phyloP scores from a whole-genome alignment of 2,888 invertebrate genomes.

The Callinectes sapidus region DNA sequence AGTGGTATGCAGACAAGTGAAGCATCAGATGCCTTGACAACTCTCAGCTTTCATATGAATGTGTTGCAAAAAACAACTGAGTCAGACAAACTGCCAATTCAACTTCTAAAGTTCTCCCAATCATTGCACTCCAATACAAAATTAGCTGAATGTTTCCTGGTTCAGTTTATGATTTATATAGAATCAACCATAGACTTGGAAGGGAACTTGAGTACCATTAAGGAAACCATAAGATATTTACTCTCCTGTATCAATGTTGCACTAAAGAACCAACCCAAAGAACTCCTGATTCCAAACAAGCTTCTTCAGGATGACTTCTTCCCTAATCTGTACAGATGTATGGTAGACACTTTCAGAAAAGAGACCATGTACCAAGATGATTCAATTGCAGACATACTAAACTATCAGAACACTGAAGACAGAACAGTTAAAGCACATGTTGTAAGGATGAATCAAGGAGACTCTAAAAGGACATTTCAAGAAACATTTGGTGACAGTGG shows the following conservation, averaged over 20 bases:
- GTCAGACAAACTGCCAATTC: background rate
- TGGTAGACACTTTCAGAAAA: background rate
- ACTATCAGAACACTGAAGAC: background rate
- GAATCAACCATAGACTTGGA: constrained; percentile 51
- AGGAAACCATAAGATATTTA: constrained; percentile 34
- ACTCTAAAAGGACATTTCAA: constrained; percentile 55
- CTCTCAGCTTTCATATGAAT: constrained; percentile 6
- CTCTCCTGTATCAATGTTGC: constrained; percentile 33
- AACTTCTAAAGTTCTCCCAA: constrained; percentile 6
- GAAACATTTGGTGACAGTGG: constrained; percentile 56
- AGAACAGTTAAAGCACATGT: constrained; percentile 54
- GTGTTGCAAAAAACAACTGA: background rate
- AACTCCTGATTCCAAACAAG: background rate
- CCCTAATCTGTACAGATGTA: constrained; percentile 32
- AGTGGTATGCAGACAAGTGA: background rate
- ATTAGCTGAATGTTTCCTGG: constrained; percentile 38
- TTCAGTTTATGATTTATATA: constrained; percentile 43
- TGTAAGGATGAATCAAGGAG: constrained; percentile 48
- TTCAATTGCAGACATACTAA: constrained; percentile 22
- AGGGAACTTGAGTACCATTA: constrained; percentile 6
- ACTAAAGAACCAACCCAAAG: background rate
- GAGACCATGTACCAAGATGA: constrained; percentile 38
- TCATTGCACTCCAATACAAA: constrained; percentile 12
- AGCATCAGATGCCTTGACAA: background rate
- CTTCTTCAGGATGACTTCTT: constrained; percentile 39